Conservation (phyloP, 2,888 invertebrate species). For the Malthinus flaveolus region DNA sequence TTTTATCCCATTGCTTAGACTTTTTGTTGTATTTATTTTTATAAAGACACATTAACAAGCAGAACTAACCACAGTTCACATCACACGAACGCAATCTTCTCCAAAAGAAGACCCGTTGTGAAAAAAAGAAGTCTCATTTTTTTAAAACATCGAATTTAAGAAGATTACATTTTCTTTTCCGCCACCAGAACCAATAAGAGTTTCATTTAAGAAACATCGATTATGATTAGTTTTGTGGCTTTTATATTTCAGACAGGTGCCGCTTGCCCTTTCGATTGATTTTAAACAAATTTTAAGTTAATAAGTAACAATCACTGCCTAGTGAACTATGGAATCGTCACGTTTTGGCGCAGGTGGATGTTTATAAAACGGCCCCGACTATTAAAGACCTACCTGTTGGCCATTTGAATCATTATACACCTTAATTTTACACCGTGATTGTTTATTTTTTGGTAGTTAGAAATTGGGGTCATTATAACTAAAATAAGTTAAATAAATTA, state of each 20-base stretch:
- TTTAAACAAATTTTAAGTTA: slow-evolving; percentile 33
- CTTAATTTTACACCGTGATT: slow-evolving; percentile 26
- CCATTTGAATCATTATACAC: slow-evolving; percentile 27
- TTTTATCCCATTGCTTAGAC: too few relatives aligned
- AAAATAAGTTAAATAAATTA: slow-evolving; percentile 19
- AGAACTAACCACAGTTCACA: slow-evolving; percentile 7
- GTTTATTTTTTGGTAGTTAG: slow-evolving; percentile 28
- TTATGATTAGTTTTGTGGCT: slow-evolving; percentile 14
- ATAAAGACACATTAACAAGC: slow-evolving; percentile 7
- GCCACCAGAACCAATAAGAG: slow-evolving; percentile 14
- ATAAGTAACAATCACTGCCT: slow-evolving; percentile 35
- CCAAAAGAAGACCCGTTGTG: too few relatives aligned
- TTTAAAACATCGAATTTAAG: too few relatives aligned
- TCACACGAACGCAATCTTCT: too few relatives aligned
- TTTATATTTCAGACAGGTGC: slow-evolving; percentile 25
- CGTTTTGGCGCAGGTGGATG: slow-evolving; percentile 45
- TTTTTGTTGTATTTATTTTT: too few relatives aligned
- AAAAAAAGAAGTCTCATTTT: too few relatives aligned
- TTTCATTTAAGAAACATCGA: slow-evolving; percentile 10
- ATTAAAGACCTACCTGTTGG: slow-evolving; percentile 34
- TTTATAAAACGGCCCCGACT: slow-evolving; percentile 25
- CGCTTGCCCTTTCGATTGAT: slow-evolving; percentile 24
- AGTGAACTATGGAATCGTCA: slow-evolving; percentile 50
- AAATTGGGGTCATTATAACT: slow-evolving; percentile 17
- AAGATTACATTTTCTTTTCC: neutral